A percentile compares a stretch with the other conserved stretches of the same genome.
phyloP scores from a whole-genome alignment of 2,113 vertebrate genomes.

The Labeo catla region DNA sequence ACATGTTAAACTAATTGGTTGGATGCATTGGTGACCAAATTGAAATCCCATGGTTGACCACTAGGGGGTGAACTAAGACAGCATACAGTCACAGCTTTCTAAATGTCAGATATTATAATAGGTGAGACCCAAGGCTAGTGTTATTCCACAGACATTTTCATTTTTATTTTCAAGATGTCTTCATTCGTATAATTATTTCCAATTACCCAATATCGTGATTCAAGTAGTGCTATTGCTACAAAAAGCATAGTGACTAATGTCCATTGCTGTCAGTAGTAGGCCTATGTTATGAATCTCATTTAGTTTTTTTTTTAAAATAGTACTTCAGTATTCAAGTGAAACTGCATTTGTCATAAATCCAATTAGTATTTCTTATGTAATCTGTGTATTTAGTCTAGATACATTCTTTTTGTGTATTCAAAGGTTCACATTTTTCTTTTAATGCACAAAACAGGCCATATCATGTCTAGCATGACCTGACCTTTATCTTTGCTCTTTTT shows the following conservation, averaged over 20 bases:
- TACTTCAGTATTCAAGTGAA: neutral
- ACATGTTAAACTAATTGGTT: neutral
- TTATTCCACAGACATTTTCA: neutral
- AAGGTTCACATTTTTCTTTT: constrained; percentile 33
- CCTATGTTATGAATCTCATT: neutral
- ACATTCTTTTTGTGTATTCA: neutral
- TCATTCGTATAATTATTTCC: neutral
- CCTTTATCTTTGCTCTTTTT: constrained; percentile 37
- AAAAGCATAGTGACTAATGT: neutral
- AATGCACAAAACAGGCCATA: constrained; percentile 7
- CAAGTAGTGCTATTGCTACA: neutral
- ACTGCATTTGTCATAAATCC: neutral
- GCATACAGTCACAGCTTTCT: constrained; percentile 27
- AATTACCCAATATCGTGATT: neutral
- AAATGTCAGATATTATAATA: neutral
- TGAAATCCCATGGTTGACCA: constrained; percentile 68
- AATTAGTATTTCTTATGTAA: neutral
- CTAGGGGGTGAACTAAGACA: constrained; percentile 72
- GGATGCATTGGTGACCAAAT: neutral
- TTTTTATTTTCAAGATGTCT: neutral
- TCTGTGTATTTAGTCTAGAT: neutral
- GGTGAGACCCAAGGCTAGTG: constrained; percentile 6
- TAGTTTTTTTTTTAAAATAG: neutral
- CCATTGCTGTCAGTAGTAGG: neutral
- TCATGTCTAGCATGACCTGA: constrained; percentile 50